phyloP scores from a whole-genome alignment of 2,113 vertebrate genomes.

The Natator depressus region DNA sequence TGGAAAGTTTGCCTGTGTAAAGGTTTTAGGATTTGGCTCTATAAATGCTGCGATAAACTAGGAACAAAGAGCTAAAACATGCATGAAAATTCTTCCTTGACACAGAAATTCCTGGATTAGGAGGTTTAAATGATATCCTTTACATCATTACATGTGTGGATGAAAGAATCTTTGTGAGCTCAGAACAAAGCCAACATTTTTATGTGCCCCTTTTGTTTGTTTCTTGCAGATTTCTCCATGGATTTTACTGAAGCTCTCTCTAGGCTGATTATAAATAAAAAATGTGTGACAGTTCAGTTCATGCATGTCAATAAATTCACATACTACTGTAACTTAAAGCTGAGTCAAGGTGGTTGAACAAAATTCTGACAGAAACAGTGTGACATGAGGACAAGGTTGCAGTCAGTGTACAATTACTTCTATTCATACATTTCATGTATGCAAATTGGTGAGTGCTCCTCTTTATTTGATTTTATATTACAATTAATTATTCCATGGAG shows the following conservation, averaged over 20 bases:
- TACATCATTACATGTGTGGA: not conserved
- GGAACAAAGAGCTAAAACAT: not conserved
- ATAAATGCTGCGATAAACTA: not conserved
- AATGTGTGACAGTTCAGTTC: not conserved
- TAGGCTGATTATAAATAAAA: not conserved
- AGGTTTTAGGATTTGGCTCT: not conserved
- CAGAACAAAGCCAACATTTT: not conserved
- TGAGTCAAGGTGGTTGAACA: not conserved
- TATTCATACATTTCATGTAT: conserved; percentile 5
- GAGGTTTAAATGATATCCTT: not conserved
- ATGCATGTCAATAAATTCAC: not conserved
- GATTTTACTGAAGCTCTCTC: not conserved
- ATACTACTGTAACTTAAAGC: not conserved
- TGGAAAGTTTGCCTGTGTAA: not conserved
- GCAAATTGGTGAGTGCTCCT: not conserved
- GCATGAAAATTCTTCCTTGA: not conserved
- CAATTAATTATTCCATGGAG: conserved; percentile 48
- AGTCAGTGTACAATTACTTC: conserved; percentile 23
- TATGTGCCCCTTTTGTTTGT: not conserved
- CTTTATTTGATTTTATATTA: conserved; percentile 32
- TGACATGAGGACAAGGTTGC: not conserved
- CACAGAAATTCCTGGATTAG: not conserved
- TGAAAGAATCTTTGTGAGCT: not conserved
- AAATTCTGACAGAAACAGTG: not conserved
- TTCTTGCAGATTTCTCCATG: not conserved